Evolutionary conservation across 2,888 invertebrate genomes (phyloP), one percentile per base, ranked within the genome.

Genomic region (Microctonus hyperodae): DNA sequence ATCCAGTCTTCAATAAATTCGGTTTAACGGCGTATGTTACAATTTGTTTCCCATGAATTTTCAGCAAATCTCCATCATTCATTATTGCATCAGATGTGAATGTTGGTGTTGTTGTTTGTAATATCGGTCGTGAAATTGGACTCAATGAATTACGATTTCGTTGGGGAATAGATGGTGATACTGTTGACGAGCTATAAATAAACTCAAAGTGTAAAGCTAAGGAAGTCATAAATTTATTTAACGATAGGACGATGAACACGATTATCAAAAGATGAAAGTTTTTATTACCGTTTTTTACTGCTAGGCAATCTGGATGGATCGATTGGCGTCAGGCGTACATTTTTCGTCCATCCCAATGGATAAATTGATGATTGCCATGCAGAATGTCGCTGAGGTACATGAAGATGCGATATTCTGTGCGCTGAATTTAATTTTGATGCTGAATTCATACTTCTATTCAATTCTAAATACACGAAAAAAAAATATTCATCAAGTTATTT

Each of bases 251-350:
- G 2, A 53, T 40, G 9, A 13, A 22, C 25, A n/a, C 33, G 13
- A 50, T 48, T 11, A 25, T 35, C 16, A 64, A n/a, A n/a, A n/a
- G 31, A 62, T 40, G 9, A n/a, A 35, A 44, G 28, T 37, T 5
- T 22, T 55, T 22, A 59, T 66, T 71, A 80, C 83, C 81, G 78
- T 65, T 76, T 78, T 74, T 78, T 81, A 67, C 74, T 77, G 72
- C 74, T 80, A 28, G 81, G 76, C 70, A 83, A 72, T 72, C 76
- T 75, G 20, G 81, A 73, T 62, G 76, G 74, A 70, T 82, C 79
- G 63, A 83, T 77, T n/a, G 83, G 83, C 56, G 82, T 79, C 40
- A 83, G 79, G 62, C 78, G 81, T 22, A 82, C 70, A 64, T 82
- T 83, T 74, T 81, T 82, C 44, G 81, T 78, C 78, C 79, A 81